Base-by-base conservation (phyloP, 2,888 invertebrate species). In the Agrilus mali region DNA sequence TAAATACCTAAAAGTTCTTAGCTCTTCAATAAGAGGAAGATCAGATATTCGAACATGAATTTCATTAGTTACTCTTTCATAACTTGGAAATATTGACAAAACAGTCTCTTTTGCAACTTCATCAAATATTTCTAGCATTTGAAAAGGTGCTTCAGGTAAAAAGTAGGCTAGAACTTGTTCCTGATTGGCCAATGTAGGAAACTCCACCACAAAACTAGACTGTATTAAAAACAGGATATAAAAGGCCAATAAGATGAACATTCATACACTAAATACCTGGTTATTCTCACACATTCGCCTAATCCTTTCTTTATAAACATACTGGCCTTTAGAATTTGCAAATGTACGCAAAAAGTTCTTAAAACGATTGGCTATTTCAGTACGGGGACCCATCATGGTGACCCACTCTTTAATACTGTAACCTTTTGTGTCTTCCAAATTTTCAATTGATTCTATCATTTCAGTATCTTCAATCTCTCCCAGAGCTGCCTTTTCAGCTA, bases 121-220 rank as follows among this genome's bases (percentile, higher is more conserved):
- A 65, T 96, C 92, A 63, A 97, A 93, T 50, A 95, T 92, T 62
- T 86, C 83, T n/a, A 97, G 68, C 86, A 97, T 92, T 70, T 96
- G 94, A 51, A 85, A 79, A 0, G 98, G 98, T 0, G 97, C 97
- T 66, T 98, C 97, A 0, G 97, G 97, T 40, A 98, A 63, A 65
- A 99, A 98, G 66, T 92, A 97, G 0, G 96, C 96, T 38, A 98
- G 70, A 1, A 92, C 90, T 63, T 94, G 92, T 60, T 95, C 94
- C 55, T 86, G 80, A 40, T 85, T 75, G 0, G 94, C 95, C 50
- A 99, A 70, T 53, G 86, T 80, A 38, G 89, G 84, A 67, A 95
- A 98, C 57, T 96, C 94, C 0, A 98, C 87, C 36, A 86, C 82
- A 62, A 97, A 84, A 40, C 92, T 93, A 0, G 88, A 77, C 63